phyloP scores from a whole-genome alignment of 2,113 vertebrate species.

The Tragelaphus buxtoni region DNA sequence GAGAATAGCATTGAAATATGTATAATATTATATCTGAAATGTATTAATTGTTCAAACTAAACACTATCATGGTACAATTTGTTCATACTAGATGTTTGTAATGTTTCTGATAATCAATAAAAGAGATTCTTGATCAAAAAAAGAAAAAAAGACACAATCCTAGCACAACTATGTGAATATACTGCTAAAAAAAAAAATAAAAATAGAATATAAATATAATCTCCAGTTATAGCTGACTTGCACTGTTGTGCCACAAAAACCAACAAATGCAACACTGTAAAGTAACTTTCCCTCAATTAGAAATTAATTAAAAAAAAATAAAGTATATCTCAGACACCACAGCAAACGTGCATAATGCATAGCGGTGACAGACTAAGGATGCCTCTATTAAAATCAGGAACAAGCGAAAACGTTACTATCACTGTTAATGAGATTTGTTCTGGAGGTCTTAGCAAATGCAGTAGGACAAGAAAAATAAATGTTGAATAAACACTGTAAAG shows the following conservation, averaged over 20 bases:
- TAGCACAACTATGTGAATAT: too few relatives aligned
- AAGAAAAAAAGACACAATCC: too few relatives aligned
- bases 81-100: too few relatives aligned
- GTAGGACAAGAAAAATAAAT: constrained; percentile 35
- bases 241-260: background rate
- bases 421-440: background rate
- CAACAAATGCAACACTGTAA: background rate
- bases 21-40: too few relatives aligned
- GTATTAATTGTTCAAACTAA: too few relatives aligned
- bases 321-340: background rate
- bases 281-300: background rate
- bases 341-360: background rate
- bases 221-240: background rate
- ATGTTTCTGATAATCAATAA: too few relatives aligned
- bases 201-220: background rate
- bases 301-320: background rate
- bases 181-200: too few relatives aligned
- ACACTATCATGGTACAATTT: too few relatives aligned
- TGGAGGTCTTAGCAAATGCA: background rate
- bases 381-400: background rate
- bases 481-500: background rate
- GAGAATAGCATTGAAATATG: too few relatives aligned
- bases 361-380: background rate
- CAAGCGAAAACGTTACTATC: background rate
- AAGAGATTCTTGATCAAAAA: too few relatives aligned